Evolutionary conservation across 1,140 invertebrate genomes (phyloP), one percentile per base, ranked within the genome.

Genomic region (Drosophila rhopaloa): DNA sequence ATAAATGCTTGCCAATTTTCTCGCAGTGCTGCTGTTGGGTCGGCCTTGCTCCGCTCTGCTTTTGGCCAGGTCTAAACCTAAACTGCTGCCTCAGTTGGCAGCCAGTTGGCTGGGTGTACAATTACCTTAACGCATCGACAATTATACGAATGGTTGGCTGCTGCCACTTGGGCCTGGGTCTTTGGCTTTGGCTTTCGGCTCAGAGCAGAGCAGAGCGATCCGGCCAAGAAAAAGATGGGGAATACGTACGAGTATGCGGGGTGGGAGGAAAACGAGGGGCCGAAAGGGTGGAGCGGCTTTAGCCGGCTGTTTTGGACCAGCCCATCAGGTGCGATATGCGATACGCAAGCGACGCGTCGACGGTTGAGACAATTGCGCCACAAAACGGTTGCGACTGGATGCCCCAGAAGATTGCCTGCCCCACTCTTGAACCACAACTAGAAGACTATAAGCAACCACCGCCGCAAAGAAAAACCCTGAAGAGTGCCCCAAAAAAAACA

Each of bases 71-170:
- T 41, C 76, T 63, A 29, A 68, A 54, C 63, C 76, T 63, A 29
- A 68, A 54, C 63, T 66, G 55, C 56, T 68, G 59, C 32, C 47
- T 61, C 58, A 29, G 58, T 51, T 48, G 46, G 16, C 58, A 54
- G 48, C 38, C 71, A 55, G 58, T 75, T 75, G 72, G 72, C 60
- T 65, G 38, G 85, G 90, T 91, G 82, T 91, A 91, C 90, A 91
- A 91, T 91, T 91, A 91, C 90, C 90, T 91, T 91, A 91, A 91
- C 90, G 90, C 90, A 91, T 91, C 90, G 90, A 91, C 90, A 91
- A 91, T 91, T 91, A 91, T 90, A 91, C 90, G 90, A 91, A 91
- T 91, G 90, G 90, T 89, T 91, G 81, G 81, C 79, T 79, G 59
- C 44, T 60, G 38, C 14, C 40, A 43, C 61, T 37, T 19, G 54